Conservation (phyloP, 1,140 invertebrate genomes). For the Drosophila micromelanica region DNA sequence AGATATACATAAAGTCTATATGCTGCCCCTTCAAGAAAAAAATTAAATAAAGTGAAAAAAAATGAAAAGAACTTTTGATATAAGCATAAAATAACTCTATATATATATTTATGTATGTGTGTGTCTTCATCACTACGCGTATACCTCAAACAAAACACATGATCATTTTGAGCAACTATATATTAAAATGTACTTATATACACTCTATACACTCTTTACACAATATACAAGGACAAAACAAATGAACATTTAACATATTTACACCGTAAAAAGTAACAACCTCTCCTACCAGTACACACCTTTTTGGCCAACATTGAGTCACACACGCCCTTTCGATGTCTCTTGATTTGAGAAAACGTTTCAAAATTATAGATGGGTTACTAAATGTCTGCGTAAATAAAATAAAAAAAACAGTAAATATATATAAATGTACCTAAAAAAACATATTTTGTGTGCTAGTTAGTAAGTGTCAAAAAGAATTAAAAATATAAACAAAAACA, state of each 20-base stretch:
- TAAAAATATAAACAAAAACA: constrained; percentile 48
- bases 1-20: constrained; percentile 8
- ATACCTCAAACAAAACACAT: constrained; percentile 83
- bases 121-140: constrained; percentile 84
- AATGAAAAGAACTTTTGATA: constrained; percentile 53
- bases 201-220: constrained; percentile 71
- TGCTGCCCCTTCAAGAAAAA: background rate
- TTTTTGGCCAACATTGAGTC: constrained; percentile 31
- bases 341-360: constrained; percentile 46
- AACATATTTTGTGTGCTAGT: constrained; percentile 82
- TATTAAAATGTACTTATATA: constrained; percentile 79
- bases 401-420: constrained; percentile 54
- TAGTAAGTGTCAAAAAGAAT: constrained; percentile 77
- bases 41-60: constrained; percentile 31
- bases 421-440: constrained; percentile 80
- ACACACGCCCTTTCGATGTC: constrained; percentile 50
- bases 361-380: constrained; percentile 67
- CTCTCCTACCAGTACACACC: constrained; percentile 28
- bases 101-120: constrained; percentile 82
- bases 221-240: constrained; percentile 33
- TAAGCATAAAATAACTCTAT: constrained; percentile 39
- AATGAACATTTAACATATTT: constrained; percentile 55
- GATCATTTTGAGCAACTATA: constrained; percentile 78
- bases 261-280: constrained; percentile 46
- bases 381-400: constrained; percentile 77